Percentiles rank a stretch among this genome's conserved stretches.
Conservation (phyloP, 2,113 vertebrate species). For the Morone saxatilis region DNA sequence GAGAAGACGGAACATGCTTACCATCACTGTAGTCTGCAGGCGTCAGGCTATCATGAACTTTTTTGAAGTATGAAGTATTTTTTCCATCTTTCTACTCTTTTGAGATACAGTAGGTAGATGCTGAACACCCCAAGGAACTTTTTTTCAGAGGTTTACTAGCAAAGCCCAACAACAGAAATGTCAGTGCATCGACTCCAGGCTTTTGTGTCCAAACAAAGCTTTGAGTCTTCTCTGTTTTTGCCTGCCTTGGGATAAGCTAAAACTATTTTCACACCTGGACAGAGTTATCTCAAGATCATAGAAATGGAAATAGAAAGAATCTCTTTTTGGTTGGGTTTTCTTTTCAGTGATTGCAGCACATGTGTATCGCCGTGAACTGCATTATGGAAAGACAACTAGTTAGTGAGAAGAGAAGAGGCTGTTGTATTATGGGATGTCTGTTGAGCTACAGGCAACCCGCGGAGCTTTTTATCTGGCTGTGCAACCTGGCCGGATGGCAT, state of each 20-base stretch:
- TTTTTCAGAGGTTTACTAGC: conserved; percentile 21
- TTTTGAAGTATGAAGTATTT: background rate
- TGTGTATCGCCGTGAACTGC: background rate
- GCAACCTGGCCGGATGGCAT: conserved; percentile 76
- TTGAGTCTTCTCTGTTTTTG: conserved; percentile 7
- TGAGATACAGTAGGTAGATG: conserved; percentile 29
- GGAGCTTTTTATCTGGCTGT: conserved; percentile 75
- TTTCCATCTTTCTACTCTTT: background rate
- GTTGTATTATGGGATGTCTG: conserved; percentile 57
- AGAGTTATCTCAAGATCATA: conserved; percentile 6
- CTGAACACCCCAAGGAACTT: conserved; percentile 40
- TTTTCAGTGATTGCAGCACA: background rate
- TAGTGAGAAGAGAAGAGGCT: conserved; percentile 25
- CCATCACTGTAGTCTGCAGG: background rate
- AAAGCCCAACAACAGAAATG: conserved; percentile 43
- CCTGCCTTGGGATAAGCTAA: conserved; percentile 26
- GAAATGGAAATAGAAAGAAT: background rate
- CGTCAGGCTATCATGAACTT: conserved; percentile 6
- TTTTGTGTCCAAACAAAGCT: conserved; percentile 45
- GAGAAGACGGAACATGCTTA: background rate
- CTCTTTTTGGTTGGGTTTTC: background rate
- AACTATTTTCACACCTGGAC: conserved; percentile 41
- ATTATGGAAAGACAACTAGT: conserved; percentile 10
- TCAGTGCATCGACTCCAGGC: conserved; percentile 43
- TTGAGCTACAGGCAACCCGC: conserved; percentile 52